A percentile compares a stretch with the other conserved stretches of the same genome.
Evolutionary conservation across 1,140 invertebrate species (phyloP).

Genomic region (Geopemphigus sp.): DNA sequence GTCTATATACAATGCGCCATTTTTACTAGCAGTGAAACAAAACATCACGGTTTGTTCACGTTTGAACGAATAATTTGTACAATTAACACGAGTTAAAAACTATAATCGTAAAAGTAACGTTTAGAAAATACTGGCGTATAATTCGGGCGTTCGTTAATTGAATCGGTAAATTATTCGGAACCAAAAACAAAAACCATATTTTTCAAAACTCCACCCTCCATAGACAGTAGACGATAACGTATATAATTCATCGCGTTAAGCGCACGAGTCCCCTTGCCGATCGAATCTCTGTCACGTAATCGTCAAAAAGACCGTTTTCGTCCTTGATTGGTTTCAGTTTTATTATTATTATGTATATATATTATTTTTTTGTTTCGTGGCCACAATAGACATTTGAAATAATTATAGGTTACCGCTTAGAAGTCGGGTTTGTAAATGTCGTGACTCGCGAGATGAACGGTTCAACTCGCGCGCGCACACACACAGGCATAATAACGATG

Average conservation of each 20-base stretch:
- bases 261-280: slow-evolving; percentile 30
- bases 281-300: slow-evolving; percentile 47
- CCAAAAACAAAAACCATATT: neutral
- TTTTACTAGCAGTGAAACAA: too few relatives aligned
- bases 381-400: slow-evolving; percentile 38
- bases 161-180: too few relatives aligned
- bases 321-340: slow-evolving; percentile 48
- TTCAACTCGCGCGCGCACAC: neutral
- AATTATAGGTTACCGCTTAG: slow-evolving; percentile 42
- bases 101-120: too few relatives aligned
- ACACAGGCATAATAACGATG: too few relatives aligned
- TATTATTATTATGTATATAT: slow-evolving; percentile 19
- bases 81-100: too few relatives aligned
- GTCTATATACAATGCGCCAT: too few relatives aligned
- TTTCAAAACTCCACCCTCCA: neutral
- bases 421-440: slow-evolving; percentile 30
- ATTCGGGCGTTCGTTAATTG: too few relatives aligned
- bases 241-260: slow-evolving; percentile 19
- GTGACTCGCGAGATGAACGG: slow-evolving; percentile 38
- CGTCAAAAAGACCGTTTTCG: slow-evolving; percentile 43
- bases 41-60: too few relatives aligned
- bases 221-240: neutral
- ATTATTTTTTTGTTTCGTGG: slow-evolving; percentile 28
- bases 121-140: too few relatives aligned
- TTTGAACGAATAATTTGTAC: too few relatives aligned